Percentiles rank a stretch among this genome's conserved stretches.
These are phyloP conservation scores for Smutsia gigantea DNA, from an alignment of 2,797 vertebrate species.

Conservation along the genomic window DNA sequence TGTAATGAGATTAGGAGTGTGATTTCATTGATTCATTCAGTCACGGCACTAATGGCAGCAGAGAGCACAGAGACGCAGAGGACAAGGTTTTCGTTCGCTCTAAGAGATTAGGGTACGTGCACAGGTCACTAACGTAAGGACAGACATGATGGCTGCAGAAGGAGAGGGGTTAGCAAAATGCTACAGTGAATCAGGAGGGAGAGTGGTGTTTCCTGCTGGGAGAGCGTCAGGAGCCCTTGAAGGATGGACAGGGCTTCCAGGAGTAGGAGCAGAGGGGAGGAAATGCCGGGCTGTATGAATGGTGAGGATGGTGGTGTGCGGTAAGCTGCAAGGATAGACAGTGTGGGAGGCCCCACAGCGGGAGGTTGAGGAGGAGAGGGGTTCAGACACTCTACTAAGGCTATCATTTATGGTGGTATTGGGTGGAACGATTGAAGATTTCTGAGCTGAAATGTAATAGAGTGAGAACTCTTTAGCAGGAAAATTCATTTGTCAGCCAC, in stretches of 20 bases:
- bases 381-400: neutral
- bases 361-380: no score
- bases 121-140: neutral
- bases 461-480: neutral
- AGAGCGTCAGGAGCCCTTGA: neutral
- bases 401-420: neutral
- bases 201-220: neutral
- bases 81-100: conserved; percentile 31
- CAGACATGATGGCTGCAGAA: neutral
- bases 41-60: neutral
- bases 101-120: neutral
- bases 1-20: conserved; percentile 55
- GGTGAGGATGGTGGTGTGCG: no score
- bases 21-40: conserved; percentile 45
- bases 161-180: neutral
- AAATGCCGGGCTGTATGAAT: no score
- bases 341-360: neutral
- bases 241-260: neutral
- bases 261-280: neutral
- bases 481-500: neutral
- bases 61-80: neutral
- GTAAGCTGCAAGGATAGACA: neutral
- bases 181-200: neutral
- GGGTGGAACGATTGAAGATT: neutral
- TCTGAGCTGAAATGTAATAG: neutral